Evolutionary conservation across 2,888 invertebrate species (phyloP), one percentile per base, ranked within the genome.

Genomic region (Anoncus sp.): DNA sequence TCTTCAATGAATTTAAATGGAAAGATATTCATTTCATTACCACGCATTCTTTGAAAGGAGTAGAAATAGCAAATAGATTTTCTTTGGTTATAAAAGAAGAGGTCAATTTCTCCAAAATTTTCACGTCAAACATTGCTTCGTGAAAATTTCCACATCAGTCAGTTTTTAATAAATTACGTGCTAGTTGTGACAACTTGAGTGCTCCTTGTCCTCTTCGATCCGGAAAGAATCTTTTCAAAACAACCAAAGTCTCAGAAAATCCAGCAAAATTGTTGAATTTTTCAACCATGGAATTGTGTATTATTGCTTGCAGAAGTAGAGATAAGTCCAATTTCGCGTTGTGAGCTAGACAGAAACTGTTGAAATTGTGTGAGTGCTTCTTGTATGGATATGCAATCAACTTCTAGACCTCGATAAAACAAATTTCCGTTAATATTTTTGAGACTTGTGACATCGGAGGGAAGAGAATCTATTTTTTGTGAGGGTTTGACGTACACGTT

Each of bases 401-500:
- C n/a, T n/a, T n/a, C n/a, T n/a, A n/a, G n/a, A n/a, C n/a, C n/a
- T 22, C 74, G 66, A 3, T 70, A 59, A 65, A 63, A 83, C 49
- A 81, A 47, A 38, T 75, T 47, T 16, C 75, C 77, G 12, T 57
- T 43, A 27, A 47, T 53, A 55, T 73, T 79, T 49, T 77, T 51
- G 47, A 82, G 51, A 4, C 82, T 79, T 14, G 63, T 79, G n/a
- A 77, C 53, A 63, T 47, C 35, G 14, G 72, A 63, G 22, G 79
- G 80, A n/a, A 10, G 16, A 18, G 27, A 22, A 38, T 76, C 27
- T 45, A 81, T 74, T 24, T 43, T 10, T 75, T 81, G 70, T 2
- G 74, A 71, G 1, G 81, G 82, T 49, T 47, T 82, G 16, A 83
- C 35, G 27, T 82, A 82, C 7, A 78, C 55, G 45, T 62, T 71